Percentiles rank a stretch among this genome's conserved stretches.
Conservation (phyloP, 2,113 vertebrate genomes). For the Rhipidura dahli region DNA sequence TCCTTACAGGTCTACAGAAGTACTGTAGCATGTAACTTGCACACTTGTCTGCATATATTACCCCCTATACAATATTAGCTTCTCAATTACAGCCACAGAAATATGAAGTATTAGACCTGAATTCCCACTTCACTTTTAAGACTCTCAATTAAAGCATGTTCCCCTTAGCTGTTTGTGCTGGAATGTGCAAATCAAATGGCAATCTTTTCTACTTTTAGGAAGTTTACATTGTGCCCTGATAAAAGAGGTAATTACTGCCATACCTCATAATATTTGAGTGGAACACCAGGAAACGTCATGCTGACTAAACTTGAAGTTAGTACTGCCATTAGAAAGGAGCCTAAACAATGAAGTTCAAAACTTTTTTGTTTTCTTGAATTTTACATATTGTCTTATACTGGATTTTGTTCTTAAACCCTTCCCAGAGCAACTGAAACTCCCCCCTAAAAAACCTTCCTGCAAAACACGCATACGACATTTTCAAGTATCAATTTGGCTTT, state of each 20-base stretch:
- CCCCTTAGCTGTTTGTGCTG: neutral
- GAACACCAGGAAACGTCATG: neutral
- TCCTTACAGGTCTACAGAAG: neutral
- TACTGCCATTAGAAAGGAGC: neutral
- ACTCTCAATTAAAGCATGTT: neutral
- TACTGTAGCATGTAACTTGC: neutral
- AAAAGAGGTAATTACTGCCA: slow-evolving; percentile 20
- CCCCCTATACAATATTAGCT: neutral
- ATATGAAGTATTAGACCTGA: neutral
- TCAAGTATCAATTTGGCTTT: neutral
- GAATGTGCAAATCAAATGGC: neutral
- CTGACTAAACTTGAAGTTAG: neutral
- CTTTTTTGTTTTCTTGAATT: neutral
- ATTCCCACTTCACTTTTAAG: slow-evolving; percentile 9
- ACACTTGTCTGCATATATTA: neutral
- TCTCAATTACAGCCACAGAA: slow-evolving; percentile 30
- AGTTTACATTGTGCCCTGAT: neutral
- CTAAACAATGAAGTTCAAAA: neutral
- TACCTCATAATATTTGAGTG: neutral
- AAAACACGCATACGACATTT: neutral
- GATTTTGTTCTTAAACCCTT: neutral
- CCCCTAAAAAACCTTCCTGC: neutral
- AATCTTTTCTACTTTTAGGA: neutral
- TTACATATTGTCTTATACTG: neutral
- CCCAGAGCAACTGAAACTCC: neutral